Evolutionary conservation across 2,797 vertebrate genomes (phyloP), one percentile per base, ranked within the genome.

Genomic region (Allenopithecus nigroviridis): DNA sequence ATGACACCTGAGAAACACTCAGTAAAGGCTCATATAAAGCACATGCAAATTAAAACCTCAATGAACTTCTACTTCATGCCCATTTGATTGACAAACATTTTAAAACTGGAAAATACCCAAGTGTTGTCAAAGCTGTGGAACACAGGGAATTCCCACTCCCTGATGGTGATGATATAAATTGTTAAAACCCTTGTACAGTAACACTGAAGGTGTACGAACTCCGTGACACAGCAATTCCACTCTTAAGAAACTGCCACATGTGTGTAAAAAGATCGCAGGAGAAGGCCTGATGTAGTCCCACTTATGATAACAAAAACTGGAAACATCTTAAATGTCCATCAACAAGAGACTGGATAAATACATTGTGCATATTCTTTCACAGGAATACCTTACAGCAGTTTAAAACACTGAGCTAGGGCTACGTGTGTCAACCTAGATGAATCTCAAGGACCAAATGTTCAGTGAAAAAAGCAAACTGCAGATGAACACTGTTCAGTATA

Each of bases 381-480:
- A 30, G 48, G 57, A 89, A 43, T 11, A 48, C 33, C 36, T 39
- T 16, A 36, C 0, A 89, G 92, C 26, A 33, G 30, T 68, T 90
- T n/a, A 81, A 89, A 84, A 7, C 3, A n/a, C 72, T 13, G 39
- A 84, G n/a, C 5, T 11, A 61, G 83, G 8, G 21, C 36, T 48
- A 43, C 68, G 33, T 6, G 19, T 13, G 36, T 9, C 41, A 68
- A 74, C 36, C 79, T 1, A 81, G 28, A n/a, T 2, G 26, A 85
- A 41, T n/a, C 33, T 94, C 13, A 33, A 83, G 55, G 79, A 80
- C 48, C 30, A 8, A 24, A 64, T 16, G 26, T 50, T 89, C 59
- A 83, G 46, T 33, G 55, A 74, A 68, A 92, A 94, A 75, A 91
- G 76, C 75, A 96, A 95, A 36, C 75, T 91, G 91, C 30, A 92